Conservation (phyloP, 2,113 vertebrate species). For the Scortum barcoo region DNA sequence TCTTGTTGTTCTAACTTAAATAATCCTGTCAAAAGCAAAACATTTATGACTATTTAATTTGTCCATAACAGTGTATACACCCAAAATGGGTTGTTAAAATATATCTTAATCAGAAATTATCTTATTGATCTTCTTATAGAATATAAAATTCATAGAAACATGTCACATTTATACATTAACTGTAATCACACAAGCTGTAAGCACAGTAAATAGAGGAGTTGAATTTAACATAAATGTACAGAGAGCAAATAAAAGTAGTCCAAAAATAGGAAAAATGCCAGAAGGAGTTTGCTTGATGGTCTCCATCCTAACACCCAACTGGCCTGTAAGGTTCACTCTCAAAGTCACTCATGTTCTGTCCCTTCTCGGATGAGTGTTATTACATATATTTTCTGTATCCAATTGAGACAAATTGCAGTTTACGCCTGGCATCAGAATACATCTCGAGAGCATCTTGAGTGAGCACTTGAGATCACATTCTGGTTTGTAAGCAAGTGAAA, state of each 20-base stretch:
- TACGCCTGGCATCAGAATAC: neutral
- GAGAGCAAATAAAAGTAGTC: neutral
- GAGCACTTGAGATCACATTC: neutral
- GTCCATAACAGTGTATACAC: neutral
- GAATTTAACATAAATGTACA: neutral
- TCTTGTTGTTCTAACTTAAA: neutral
- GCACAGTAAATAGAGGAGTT: neutral
- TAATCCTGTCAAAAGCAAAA: neutral
- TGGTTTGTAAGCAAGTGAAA: conserved; percentile 3
- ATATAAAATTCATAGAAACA: neutral
- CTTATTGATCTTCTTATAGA: neutral
- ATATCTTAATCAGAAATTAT: neutral
- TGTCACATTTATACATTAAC: neutral
- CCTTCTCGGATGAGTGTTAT: neutral
- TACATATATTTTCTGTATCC: neutral
- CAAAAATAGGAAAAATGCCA: neutral
- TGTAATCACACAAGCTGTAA: too few species aligned
- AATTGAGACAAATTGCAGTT: conserved; percentile 25
- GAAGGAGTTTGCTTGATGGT: neutral
- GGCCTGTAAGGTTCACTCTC: conserved; percentile 1
- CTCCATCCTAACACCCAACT: neutral
- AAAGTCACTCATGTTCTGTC: neutral
- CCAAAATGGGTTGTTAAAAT: neutral
- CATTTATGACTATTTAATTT: neutral
- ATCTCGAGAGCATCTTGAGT: neutral